phyloP scores from a whole-genome alignment of 2,888 invertebrate species.

The Erebia epiphron region DNA sequence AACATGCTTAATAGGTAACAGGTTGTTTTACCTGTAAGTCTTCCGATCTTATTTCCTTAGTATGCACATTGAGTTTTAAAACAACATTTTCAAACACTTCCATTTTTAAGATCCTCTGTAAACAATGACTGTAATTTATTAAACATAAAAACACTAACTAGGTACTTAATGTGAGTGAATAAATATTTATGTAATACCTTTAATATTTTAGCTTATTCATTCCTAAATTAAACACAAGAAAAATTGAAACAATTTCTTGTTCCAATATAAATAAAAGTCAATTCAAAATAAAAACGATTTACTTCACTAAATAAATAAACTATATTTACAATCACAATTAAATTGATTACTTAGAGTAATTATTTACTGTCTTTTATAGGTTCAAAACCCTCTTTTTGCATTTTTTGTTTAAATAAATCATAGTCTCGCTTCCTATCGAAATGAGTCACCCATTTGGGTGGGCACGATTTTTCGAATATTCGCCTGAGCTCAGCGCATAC shows the following conservation, averaged over 20 bases:
- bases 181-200: conserved; percentile 1
- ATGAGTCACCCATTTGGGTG: conserved; percentile 95
- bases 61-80: conserved; percentile 48
- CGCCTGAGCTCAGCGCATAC: conserved; percentile 88
- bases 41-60: conserved; percentile 42
- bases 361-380: conserved; percentile 84
- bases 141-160: conserved; percentile 3
- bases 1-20: background rate
- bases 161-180: background rate
- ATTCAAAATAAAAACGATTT: conserved; percentile 48
- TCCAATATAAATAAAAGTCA: conserved; percentile 59
- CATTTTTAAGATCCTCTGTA: conserved; percentile 32
- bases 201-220: background rate
- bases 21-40: conserved; percentile 52
- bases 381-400: conserved; percentile 93
- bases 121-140: conserved; percentile 9
- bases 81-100: conserved; percentile 34
- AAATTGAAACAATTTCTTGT: conserved; percentile 20
- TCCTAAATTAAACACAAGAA: background rate
- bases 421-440: conserved; percentile 96
- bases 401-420: conserved; percentile 93
- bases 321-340: conserved; percentile 62
- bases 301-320: conserved; percentile 77
- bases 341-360: conserved; percentile 48
- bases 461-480: conserved; percentile 90